Conservation (phyloP, 1,140 invertebrate species). For the Ganaspis sp. region DNA sequence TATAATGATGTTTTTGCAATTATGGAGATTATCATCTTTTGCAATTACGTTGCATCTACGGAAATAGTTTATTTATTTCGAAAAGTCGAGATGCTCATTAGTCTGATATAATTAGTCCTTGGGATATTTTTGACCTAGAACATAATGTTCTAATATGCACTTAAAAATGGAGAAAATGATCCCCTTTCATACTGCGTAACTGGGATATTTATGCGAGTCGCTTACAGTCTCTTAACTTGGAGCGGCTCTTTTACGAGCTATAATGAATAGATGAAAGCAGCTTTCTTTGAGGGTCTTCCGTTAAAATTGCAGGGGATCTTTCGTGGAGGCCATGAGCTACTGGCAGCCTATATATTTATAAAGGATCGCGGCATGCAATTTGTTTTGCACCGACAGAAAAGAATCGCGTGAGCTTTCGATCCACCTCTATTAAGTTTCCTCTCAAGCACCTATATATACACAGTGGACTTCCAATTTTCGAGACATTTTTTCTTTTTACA, state of each 20-base stretch:
- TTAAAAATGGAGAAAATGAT: constrained; percentile 18
- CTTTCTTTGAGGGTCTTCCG: constrained; percentile 27
- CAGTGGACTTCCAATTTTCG: background rate
- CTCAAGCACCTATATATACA: background rate
- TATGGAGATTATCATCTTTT: no score
- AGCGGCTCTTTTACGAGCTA: constrained; percentile 29
- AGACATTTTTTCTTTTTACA: background rate
- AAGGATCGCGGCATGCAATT: constrained; percentile 27
- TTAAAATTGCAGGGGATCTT: constrained; percentile 31
- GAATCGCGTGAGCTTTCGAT: constrained; percentile 29
- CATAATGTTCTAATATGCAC: constrained; percentile 25
- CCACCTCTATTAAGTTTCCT: constrained; percentile 9
- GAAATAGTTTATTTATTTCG: background rate
- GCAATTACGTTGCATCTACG: no score
- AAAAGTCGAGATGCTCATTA: background rate
- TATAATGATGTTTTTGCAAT: no score
- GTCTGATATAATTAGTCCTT: background rate
- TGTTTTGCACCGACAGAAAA: constrained; percentile 14
- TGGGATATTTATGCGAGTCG: constrained; percentile 30
- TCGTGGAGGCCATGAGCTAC: constrained; percentile 29
- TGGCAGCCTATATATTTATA: constrained; percentile 18
- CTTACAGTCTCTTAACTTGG: constrained; percentile 27
- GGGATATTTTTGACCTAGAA: background rate
- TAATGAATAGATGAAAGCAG: constrained; percentile 30
- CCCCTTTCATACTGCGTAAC: constrained; percentile 28